These are phyloP conservation scores for Gymnocypris eckloni DNA, from an alignment of 2,797 vertebrate genomes.

Conservation along the genomic window DNA sequence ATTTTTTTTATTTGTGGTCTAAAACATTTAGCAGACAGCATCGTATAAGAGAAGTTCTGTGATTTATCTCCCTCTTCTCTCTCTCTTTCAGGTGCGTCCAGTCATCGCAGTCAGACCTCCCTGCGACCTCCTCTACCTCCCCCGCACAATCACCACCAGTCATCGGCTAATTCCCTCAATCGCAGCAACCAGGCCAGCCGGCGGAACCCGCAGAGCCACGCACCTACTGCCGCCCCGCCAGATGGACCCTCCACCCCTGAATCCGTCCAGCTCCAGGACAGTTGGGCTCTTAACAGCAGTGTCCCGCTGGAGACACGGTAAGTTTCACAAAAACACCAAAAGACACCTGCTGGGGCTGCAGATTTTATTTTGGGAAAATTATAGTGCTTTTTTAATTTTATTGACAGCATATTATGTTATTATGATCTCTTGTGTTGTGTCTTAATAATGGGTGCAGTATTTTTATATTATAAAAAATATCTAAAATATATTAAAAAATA, in stretches of 20 bases:
- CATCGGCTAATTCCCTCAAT: slow-evolving; percentile 89
- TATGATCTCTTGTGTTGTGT: not conserved
- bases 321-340: slow-evolving; percentile 37
- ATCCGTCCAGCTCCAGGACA: slow-evolving; percentile 90
- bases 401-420: not conserved
- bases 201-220: slow-evolving; percentile 84
- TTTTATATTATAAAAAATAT: not conserved
- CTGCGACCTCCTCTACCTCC: slow-evolving; percentile 83
- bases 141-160: slow-evolving; percentile 87
- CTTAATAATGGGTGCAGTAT: not conserved
- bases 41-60: not conserved
- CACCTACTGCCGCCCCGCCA: slow-evolving; percentile 77
- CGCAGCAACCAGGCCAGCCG: slow-evolving; percentile 85
- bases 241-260: slow-evolving; percentile 88
- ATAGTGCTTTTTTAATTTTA: not conserved
- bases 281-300: slow-evolving; percentile 91
- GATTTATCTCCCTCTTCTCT: slow-evolving; percentile 22
- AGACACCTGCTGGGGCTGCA: not conserved
- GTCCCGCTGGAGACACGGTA: slow-evolving; percentile 90
- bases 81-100: slow-evolving; percentile 79
- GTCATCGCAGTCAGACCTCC: slow-evolving; percentile 87
- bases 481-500: not conserved
- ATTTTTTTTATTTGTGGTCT: not conserved
- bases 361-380: not conserved
- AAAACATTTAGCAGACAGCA: slow-evolving; percentile 10